A percentile compares a stretch with the other conserved stretches of the same genome.
phyloP scores from a whole-genome alignment of 2,113 vertebrate species.

The Vicugna pacos region DNA sequence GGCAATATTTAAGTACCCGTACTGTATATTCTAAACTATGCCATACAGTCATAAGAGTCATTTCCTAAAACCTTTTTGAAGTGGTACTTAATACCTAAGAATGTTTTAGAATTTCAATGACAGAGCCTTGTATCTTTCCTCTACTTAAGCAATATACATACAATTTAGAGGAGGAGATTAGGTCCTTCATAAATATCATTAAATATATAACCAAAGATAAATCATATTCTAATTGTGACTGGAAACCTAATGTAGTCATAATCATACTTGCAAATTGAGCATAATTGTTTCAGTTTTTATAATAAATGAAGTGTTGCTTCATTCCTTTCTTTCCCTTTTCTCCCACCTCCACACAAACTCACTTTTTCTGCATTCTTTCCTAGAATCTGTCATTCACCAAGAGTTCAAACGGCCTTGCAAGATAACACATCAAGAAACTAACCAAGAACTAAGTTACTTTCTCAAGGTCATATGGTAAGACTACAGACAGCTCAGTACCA shows the following conservation, averaged over 20 bases:
- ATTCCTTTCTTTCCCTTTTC: background rate
- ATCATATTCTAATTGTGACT: conserved; percentile 4
- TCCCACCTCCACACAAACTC: background rate
- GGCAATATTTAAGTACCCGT: background rate
- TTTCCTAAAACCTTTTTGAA: conserved; percentile 40
- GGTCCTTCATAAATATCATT: background rate
- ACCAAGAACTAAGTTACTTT: background rate
- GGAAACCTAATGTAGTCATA: background rate
- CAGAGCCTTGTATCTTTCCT: background rate
- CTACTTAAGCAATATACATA: background rate
- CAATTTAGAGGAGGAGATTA: background rate
- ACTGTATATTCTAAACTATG: background rate
- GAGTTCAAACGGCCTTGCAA: background rate
- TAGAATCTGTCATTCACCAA: background rate
- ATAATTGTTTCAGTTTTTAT: background rate
- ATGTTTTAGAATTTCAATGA: background rate
- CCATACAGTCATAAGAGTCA: background rate
- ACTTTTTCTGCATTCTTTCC: background rate
- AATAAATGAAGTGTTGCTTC: background rate
- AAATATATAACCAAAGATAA: conserved; percentile 3
- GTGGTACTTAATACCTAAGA: background rate
- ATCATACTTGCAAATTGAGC: background rate
- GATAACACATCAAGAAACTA: background rate
- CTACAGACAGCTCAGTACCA: background rate
- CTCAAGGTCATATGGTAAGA: background rate